Evolutionary conservation across 2,888 invertebrate genomes (phyloP), one percentile per base, ranked within the genome.

Genomic region (Pyrrhia umbra): DNA sequence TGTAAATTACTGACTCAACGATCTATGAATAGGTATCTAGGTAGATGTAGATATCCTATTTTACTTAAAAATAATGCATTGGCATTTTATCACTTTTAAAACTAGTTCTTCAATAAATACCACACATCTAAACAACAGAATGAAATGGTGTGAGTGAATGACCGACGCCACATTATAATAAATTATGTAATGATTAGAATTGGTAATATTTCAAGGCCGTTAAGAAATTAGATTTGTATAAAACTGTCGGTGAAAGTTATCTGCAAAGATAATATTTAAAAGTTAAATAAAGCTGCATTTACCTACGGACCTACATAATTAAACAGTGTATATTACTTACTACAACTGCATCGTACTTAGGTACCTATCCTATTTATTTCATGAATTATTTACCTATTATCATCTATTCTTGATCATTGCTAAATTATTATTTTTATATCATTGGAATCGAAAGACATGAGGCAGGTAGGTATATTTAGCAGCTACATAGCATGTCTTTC

Each of bases 1-100:
- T 63, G 80, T 83, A 81, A 85, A 84, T 81, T 81, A 85, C 77
- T 80, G 75, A 84, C 77, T 77, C 76, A 79, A 73, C 77, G 62
- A 63, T 78, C 79, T 80, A 83, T 79, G 77, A 82, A 77, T 80
- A 83, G 75, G 50, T 60, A 57, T 57, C 67, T 70, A 70, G 52
- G 46, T 64, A 71, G 20, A 13, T 16, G 34, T 47, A 66, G 18
- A 30, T 57, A 65, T 25, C 16, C 16, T 30, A 40, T 10, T 30
- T 62, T 39, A 58, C 34, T 40, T 52, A 18, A 42, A 10, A 18
- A 10, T 42, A 13, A 42, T 34, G 13, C 34, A n/a, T n/a, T n/a
- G n/a, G 34, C 6, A 34, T 34, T 34, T 30, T 34, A 34, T 4
- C n/a, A n/a, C n/a, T 34, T 5, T 9, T 34, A n/a, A 34, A 34